Evolutionary conservation across 2,113 vertebrate genomes (phyloP).

Genomic region (Eubucco bourcierii): DNA sequence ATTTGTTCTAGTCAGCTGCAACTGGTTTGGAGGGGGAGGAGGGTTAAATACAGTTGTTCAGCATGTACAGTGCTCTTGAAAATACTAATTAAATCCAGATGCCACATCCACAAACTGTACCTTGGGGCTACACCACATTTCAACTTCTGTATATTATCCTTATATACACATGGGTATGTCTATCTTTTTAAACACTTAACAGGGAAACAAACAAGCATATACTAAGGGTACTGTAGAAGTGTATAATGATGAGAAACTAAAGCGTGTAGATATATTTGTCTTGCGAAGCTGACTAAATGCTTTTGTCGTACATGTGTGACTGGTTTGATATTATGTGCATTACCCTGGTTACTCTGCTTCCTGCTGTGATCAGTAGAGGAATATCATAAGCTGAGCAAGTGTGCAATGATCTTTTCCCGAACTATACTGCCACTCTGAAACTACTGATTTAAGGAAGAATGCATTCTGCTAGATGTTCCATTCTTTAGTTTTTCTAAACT

Average conservation of each 20-base stretch:
- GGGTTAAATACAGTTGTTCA: neutral
- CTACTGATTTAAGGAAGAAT: neutral
- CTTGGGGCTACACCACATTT: neutral
- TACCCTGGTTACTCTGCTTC: neutral
- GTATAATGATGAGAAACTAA: neutral
- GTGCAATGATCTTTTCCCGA: neutral
- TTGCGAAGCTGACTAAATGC: neutral
- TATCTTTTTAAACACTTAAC: constrained; percentile 2
- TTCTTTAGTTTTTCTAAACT: neutral
- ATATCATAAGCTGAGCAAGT: neutral
- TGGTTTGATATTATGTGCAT: neutral
- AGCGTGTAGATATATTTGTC: neutral
- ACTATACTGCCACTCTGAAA: neutral
- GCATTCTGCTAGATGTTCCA: neutral
- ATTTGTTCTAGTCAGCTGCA: neutral
- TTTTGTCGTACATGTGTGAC: neutral
- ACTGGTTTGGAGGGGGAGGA: neutral
- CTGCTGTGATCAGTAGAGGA: neutral
- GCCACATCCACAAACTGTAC: neutral
- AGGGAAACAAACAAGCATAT: neutral
- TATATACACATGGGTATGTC: neutral
- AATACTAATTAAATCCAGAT: constrained; percentile 11
- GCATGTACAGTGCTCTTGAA: neutral
- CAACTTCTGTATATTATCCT: neutral
- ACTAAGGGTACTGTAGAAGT: neutral